A percentile compares a stretch with the other conserved stretches of the same genome.
Conservation (phyloP, 2,888 invertebrate species). For the Acanthopleura granulata region DNA sequence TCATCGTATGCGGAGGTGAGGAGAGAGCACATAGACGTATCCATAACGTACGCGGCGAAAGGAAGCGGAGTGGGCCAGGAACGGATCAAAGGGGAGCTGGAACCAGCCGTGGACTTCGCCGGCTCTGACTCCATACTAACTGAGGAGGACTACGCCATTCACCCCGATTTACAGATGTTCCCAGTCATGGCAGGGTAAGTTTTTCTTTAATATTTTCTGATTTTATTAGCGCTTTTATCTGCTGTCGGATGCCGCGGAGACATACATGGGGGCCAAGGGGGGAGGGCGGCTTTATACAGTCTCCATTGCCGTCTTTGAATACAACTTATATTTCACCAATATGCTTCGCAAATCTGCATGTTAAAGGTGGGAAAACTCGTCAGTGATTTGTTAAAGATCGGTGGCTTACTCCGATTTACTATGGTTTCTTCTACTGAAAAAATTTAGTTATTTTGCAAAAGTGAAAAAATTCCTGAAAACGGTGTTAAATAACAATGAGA, state of each 20-base stretch:
- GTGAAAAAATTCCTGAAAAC: too few relatives aligned
- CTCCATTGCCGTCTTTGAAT: too few relatives aligned
- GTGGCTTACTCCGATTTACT: background rate
- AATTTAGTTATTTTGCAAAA: too few relatives aligned
- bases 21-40: constrained; percentile 17
- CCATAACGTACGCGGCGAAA: constrained; percentile 31
- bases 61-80: constrained; percentile 34
- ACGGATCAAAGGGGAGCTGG: constrained; percentile 26
- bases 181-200: constrained; percentile 43
- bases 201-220: constrained; percentile 3
- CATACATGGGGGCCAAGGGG: background rate
- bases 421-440: background rate
- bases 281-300: background rate
- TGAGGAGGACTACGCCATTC: constrained; percentile 27
- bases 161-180: constrained; percentile 39
- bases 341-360: background rate
- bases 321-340: too few relatives aligned
- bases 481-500: too few relatives aligned
- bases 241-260: background rate
- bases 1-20: constrained; percentile 30
- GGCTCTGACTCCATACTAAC: constrained; percentile 36
- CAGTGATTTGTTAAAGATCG: too few relatives aligned
- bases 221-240: background rate
- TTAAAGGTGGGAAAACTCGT: too few relatives aligned
- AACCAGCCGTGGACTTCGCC: constrained; percentile 33